Conservation (phyloP, 2,797 vertebrate species). For the Triplophysa yarkandensis region DNA sequence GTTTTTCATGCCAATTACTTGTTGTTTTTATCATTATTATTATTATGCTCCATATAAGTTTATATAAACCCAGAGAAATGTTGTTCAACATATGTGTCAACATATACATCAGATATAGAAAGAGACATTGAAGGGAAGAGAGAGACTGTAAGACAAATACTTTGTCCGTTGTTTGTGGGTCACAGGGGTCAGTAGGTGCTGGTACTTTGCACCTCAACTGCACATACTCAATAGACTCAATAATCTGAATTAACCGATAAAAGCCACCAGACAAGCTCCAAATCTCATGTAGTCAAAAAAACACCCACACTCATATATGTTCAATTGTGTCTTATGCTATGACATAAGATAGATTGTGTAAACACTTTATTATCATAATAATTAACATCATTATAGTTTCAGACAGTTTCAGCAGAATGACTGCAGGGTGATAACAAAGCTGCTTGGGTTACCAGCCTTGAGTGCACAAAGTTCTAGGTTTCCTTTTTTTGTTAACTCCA, state of each 20-base stretch:
- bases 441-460: background rate
- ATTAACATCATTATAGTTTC: background rate
- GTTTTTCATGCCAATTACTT: no score
- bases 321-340: background rate
- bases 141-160: conserved; percentile 56
- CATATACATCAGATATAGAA: conserved; percentile 40
- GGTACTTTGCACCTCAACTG: conserved; percentile 27
- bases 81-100: conserved; percentile 48
- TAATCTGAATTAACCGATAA: background rate
- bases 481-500: background rate
- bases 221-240: conserved; percentile 22
- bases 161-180: conserved; percentile 54
- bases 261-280: conserved; percentile 12
- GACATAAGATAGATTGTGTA: background rate
- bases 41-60: no score
- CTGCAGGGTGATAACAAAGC: background rate
- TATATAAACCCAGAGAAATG: no score
- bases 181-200: conserved; percentile 29
- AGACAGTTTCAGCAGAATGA: background rate
- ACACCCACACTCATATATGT: background rate
- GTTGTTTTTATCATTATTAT: no score
- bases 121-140: conserved; percentile 12
- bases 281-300: conserved; percentile 4
- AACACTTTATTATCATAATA: background rate
- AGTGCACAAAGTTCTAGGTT: background rate